Base-by-base conservation (phyloP, 1,140 invertebrate genomes). In the Helicoverpa zea region DNA sequence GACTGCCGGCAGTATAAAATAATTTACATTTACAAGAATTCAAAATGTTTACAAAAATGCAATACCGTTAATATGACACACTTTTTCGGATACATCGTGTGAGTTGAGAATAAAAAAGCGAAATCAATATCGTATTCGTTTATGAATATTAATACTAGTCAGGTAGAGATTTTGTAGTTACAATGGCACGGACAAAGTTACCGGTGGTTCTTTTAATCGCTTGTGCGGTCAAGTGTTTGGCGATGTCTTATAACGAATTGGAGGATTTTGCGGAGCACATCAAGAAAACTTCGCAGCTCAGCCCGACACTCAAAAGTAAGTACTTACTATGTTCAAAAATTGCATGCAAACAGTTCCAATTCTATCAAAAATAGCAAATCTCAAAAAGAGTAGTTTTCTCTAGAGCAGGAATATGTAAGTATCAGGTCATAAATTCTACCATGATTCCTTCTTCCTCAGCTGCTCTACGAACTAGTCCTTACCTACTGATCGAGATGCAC, bases 211-310 rank as follows among this genome's bases (percentile, higher is more conserved):
- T 92, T 23, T 84, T 87, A 16, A 78, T 89, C 86, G 56, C 91
- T 82, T 88, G 88, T 88, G 86, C 87, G 75, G 61, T 88, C 54
- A 84, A 90, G 91, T 91, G 91, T 81, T 84, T 82, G 35, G 80
- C 90, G 18, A 94, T 93, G 89, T 85, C 89, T n/a, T 76, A 82
- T 13, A 86, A 84, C 75, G 93, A 94, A 86, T 74, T 94, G 16
- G 92, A 95, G 81, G 93, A 95, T 80, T 95, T 95, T 86, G 88
- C 83, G 78, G 89, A 94, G 78, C 92, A 90, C 75, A 73, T 95
- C 70, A 84, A 88, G 76, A 87, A 91, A 83, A 94, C 93, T 9
- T 93, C 93, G 0, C 87, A 86, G 54, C 90, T 95, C 87, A 92
- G 92, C 83, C 87, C 89, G 74, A 90, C 86, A 81, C 84, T 94